Percentiles rank a stretch among this genome's conserved stretches.
Conservation (phyloP, 92 coral and sea anemone species). For the Zoanthus gigantus region DNA sequence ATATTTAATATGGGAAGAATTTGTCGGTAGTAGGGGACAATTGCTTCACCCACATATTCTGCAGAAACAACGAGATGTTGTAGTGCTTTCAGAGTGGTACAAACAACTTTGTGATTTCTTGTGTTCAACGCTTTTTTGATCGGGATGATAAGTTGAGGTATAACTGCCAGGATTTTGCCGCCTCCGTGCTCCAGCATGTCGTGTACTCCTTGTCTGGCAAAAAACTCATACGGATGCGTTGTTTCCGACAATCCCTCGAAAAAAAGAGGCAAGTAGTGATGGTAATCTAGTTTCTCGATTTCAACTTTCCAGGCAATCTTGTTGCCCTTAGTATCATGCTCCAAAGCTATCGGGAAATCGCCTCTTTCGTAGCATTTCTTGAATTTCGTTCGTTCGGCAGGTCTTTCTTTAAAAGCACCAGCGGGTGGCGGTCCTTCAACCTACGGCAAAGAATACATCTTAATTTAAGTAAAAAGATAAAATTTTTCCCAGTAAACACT, state of each 20-base stretch:
- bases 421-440: conserved; percentile 85
- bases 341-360: conserved; percentile 98
- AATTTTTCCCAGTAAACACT: neutral
- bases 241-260: conserved; percentile 98
- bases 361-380: conserved; percentile 97
- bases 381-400: conserved; percentile 87
- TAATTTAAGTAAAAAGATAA: neutral
- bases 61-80: conserved; percentile 93
- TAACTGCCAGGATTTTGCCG: conserved; percentile 85
- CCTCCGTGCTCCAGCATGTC: conserved; percentile 99
- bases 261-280: conserved; percentile 96
- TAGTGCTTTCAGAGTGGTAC: conserved; percentile 91
- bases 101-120: conserved; percentile 83
- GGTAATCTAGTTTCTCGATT: conserved; percentile 97
- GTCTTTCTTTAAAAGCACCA: conserved; percentile 92
- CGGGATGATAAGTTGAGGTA: conserved; percentile 98
- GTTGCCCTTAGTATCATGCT: conserved; percentile 99
- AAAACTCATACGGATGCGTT: conserved; percentile 95
- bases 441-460: conserved; percentile 35
- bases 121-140: conserved; percentile 92
- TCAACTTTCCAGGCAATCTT: conserved; percentile 99
- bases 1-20: conserved; percentile 95
- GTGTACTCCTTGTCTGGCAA: conserved; percentile 98
- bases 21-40: conserved; percentile 98
- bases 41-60: conserved; percentile 94